These are phyloP conservation scores for Sphinx pinastri DNA, from an alignment of 2,888 invertebrate genomes.

Conservation along the genomic window DNA sequence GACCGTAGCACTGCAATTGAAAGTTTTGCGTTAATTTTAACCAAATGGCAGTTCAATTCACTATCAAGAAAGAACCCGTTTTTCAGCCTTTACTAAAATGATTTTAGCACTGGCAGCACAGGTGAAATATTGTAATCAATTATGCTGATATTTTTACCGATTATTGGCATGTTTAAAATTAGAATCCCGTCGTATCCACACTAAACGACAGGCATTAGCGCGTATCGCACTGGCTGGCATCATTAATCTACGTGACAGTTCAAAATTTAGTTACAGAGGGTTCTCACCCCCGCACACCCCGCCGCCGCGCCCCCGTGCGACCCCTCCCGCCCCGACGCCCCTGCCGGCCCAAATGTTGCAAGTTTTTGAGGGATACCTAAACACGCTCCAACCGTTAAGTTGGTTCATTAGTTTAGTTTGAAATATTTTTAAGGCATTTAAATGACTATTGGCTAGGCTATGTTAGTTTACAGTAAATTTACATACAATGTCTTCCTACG, in stretches of 20 bases:
- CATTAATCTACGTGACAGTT: slow-evolving; percentile 85
- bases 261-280: slow-evolving; percentile 85
- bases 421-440: slow-evolving; percentile 27
- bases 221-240: slow-evolving; percentile 83
- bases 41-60: background rate
- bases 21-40: background rate
- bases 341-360: slow-evolving; percentile 53
- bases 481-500: slow-evolving; percentile 15
- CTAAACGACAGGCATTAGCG: slow-evolving; percentile 75
- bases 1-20: background rate
- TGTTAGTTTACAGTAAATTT: slow-evolving; percentile 18
- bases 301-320: slow-evolving; percentile 37
- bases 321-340: slow-evolving; percentile 44
- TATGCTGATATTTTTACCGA: slow-evolving; percentile 4
- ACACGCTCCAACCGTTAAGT: slow-evolving; percentile 29
- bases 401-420: slow-evolving; percentile 38
- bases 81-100: background rate
- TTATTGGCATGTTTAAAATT: slow-evolving; percentile 22
- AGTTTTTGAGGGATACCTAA: slow-evolving; percentile 74
- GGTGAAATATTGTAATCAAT: background rate
- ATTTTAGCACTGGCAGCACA: background rate
- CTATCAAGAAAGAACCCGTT: too few relatives aligned
- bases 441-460: slow-evolving; percentile 14
- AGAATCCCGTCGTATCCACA: slow-evolving; percentile 62
- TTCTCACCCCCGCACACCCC: slow-evolving; percentile 51